Base-by-base conservation (phyloP, 2,113 vertebrate species). In the Pomatostomus ruficeps region DNA sequence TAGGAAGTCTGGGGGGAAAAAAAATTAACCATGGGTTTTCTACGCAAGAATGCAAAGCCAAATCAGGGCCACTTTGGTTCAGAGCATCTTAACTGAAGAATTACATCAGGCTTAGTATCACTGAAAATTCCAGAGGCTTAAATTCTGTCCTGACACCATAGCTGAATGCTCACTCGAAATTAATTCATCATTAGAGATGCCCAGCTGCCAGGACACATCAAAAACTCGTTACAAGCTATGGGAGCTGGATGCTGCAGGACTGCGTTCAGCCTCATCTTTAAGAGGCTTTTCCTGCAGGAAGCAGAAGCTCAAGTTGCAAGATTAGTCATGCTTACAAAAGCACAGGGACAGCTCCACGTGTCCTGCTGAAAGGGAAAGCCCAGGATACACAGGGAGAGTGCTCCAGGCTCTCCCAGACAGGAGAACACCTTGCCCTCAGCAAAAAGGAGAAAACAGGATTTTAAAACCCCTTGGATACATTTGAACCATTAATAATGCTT, bases 1-100 rank as follows among this genome's bases (percentile, higher is more conserved):
- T 35, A 70, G 40, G 26, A 61, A 38, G 35, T 22, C 45, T 4
- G 2, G 10, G 3, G 4, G 0, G 0, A 1, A 9, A 16, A 5
- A 26, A 19, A 36, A 26, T 18, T 15, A 49, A 71, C 16, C 9
- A 75, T 40, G 11, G 10, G 2, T 17, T 92, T 86, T 52, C 58
- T 20, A 43, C 24, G 22, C 24, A 70, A 61, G 33, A 86, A 80
- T 61, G n/a, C 25, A 73, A 52, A 86, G 42, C 31, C n/a, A 36
- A 40, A n/a, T 28, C 36, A 66, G 10, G 26, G 26, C 8, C 11
- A 63, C 46, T 85, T 59, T 21, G 29, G 49, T n/a, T 73, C 38
- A 73, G 25, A 81, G 38, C 18, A 62, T 21, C 20, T 73, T 74
- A 66, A 74, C 0, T 55, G 35, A 78, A 81, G 68, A 67, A 91